Evolutionary conservation across 2,113 vertebrate species (phyloP).

Genomic region (Pan paniscus): DNA sequence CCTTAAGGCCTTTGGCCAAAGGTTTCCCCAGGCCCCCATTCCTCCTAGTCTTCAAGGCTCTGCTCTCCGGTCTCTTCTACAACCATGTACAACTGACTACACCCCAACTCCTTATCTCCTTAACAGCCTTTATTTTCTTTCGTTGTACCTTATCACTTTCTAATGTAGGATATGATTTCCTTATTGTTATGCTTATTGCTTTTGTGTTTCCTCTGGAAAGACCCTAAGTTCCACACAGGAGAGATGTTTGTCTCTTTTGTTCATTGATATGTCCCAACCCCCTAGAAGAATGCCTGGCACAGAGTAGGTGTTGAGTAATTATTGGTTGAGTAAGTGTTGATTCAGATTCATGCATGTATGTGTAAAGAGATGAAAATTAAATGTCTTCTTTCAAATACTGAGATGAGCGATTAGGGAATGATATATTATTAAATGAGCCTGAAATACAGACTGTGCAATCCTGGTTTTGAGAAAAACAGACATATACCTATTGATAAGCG

Average conservation of each 20-base stretch:
- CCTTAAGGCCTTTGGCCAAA: background rate
- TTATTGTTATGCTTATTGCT: background rate
- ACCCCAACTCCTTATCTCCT: background rate
- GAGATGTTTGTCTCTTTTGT: background rate
- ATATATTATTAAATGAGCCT: background rate
- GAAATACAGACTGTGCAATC: accelerated
- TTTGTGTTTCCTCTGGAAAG: background rate
- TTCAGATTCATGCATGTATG: background rate
- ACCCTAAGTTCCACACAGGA: background rate
- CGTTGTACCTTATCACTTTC: background rate
- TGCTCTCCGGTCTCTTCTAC: background rate
- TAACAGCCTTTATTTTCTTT: background rate
- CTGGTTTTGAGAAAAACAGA: background rate
- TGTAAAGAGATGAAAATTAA: background rate
- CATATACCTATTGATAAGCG: background rate
- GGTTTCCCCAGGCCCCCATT: background rate
- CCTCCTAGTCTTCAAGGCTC: background rate
- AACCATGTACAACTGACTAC: background rate
- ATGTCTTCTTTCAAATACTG: background rate
- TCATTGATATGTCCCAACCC: background rate
- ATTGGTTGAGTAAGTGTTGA: background rate
- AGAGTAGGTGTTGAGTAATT: background rate
- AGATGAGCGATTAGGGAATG: background rate
- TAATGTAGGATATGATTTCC: background rate
- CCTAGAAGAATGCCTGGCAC: background rate